Conservation (phyloP, 1,140 invertebrate genomes). For the Drosophila albomicans region DNA sequence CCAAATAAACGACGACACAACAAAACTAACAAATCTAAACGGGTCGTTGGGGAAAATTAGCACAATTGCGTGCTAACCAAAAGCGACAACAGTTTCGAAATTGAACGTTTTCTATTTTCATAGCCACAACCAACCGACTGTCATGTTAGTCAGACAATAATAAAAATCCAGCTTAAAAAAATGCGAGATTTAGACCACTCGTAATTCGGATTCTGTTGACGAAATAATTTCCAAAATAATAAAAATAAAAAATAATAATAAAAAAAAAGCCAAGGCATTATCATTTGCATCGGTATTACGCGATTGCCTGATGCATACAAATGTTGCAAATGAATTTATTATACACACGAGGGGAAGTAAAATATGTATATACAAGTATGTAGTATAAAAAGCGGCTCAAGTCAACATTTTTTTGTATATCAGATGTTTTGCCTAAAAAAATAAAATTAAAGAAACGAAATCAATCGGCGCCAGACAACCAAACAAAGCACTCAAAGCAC, state of each 20-base stretch:
- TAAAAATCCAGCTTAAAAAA: conserved; percentile 1
- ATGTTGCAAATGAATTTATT: conserved; percentile 30
- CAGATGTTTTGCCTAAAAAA: not conserved
- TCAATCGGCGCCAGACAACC: conserved; percentile 3
- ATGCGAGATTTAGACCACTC: conserved; percentile 10
- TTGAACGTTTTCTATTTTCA: conserved; percentile 54
- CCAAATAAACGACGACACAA: conserved; percentile 10
- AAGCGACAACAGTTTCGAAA: conserved; percentile 47
- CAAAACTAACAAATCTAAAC: conserved; percentile 35
- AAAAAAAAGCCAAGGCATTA: conserved; percentile 5
- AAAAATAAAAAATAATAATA: conserved; percentile 9
- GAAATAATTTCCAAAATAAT: conserved; percentile 8
- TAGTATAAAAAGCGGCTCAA: not conserved
- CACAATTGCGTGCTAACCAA: conserved; percentile 54
- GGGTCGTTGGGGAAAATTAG: conserved; percentile 45
- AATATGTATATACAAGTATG: not conserved
- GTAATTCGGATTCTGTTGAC: not conserved
- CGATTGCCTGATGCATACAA: conserved; percentile 34
- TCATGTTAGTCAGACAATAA: too few species aligned
- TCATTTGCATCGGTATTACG: conserved; percentile 19
- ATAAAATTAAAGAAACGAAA: conserved; percentile 1
- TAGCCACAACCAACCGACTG: not conserved
- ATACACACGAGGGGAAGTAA: conserved; percentile 2
- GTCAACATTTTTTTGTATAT: not conserved
- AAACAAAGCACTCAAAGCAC: not conserved